These are phyloP conservation scores for Burhinus bistriatus DNA, from an alignment of 2,113 vertebrate species.

Conservation along the genomic window DNA sequence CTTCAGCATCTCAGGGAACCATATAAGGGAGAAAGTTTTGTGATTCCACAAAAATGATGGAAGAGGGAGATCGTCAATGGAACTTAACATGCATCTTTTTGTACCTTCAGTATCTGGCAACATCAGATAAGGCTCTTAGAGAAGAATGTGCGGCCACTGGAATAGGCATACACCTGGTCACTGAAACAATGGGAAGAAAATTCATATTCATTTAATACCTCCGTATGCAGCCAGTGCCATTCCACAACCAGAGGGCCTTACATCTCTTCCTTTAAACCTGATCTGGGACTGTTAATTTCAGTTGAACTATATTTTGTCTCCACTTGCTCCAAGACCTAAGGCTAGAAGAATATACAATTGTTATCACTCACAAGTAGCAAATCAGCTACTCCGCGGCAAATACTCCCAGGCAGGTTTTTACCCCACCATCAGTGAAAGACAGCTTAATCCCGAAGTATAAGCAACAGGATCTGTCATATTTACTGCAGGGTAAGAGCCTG, in stretches of 20 bases:
- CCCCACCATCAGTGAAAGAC: background rate
- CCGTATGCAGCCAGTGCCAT: background rate
- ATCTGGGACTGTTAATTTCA: background rate
- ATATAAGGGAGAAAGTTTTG: background rate
- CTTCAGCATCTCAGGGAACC: background rate
- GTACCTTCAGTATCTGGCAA: background rate
- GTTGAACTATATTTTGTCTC: background rate
- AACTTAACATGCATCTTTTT: background rate
- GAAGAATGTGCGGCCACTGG: rapidly evolving
- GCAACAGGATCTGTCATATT: background rate
- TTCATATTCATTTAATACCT: background rate
- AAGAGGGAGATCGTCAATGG: background rate
- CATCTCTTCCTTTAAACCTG: background rate
- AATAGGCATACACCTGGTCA: rapidly evolving
- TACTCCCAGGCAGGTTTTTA: background rate
- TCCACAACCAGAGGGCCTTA: background rate
- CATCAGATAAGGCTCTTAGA: background rate
- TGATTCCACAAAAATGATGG: background rate
- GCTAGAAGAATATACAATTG: background rate
- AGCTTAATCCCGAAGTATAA: background rate
- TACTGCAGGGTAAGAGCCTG: rapidly evolving
- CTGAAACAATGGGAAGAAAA: background rate
- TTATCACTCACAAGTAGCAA: background rate
- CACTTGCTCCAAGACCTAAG: background rate
- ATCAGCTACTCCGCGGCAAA: rapidly evolving